Evolutionary conservation across 2,888 invertebrate species (phyloP).

Genomic region (Lingula anatina): DNA sequence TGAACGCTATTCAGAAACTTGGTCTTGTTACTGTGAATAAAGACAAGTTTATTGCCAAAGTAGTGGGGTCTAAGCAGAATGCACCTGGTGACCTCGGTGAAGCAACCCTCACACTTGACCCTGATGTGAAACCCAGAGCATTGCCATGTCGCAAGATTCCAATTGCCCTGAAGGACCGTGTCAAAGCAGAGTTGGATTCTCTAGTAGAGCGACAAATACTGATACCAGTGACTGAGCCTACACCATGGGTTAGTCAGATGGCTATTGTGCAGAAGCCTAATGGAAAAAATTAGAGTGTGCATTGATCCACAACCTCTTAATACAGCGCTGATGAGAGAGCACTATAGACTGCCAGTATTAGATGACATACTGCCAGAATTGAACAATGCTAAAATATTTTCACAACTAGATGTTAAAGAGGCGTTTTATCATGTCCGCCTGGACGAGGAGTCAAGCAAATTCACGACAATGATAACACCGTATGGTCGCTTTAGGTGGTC

Average conservation of each 20-base stretch:
- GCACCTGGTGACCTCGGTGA: too few relatives aligned
- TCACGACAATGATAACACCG: slow-evolving; percentile 4
- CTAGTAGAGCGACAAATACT: slow-evolving; percentile 8
- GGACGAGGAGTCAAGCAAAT: slow-evolving; percentile 10
- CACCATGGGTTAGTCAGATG: slow-evolving; percentile 13
- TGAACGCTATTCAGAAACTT: too few relatives aligned
- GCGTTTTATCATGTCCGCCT: slow-evolving; percentile 15
- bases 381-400: slow-evolving; percentile 14
- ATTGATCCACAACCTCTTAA: slow-evolving; percentile 15
- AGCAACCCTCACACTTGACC: too few relatives aligned
- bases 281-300: slow-evolving; percentile 10
- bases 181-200: too few relatives aligned
- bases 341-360: slow-evolving; percentile 6
- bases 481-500: slow-evolving; percentile 8
- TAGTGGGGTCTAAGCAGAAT: too few relatives aligned
- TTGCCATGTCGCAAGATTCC: too few relatives aligned
- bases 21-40: too few relatives aligned
- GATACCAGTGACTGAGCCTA: slow-evolving; percentile 6
- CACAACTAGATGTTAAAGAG: slow-evolving; percentile 19
- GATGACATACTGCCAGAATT: slow-evolving; percentile 19
- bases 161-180: too few relatives aligned
- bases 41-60: too few relatives aligned
- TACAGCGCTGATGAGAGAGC: slow-evolving; percentile 6
- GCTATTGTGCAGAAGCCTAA: slow-evolving; percentile 7
- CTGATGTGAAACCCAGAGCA: too few relatives aligned